A percentile compares a stretch with the other conserved stretches of the same genome.
Conservation (phyloP, 2,888 invertebrate species). For the Caenorhabditis panamensis region DNA sequence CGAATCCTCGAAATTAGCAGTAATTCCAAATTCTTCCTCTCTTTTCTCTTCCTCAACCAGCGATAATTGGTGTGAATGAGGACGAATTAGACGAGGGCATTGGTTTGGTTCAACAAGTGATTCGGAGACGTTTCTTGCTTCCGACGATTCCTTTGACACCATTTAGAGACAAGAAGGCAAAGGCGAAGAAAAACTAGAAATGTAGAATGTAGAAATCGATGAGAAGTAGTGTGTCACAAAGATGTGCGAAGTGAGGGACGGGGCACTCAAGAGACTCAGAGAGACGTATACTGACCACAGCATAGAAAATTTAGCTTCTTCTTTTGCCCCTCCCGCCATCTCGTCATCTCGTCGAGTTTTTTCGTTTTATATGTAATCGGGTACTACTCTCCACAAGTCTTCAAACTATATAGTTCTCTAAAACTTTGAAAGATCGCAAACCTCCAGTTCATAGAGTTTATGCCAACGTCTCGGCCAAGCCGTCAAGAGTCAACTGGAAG, state of each 20-base stretch:
- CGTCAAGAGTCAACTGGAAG: conserved; percentile 1
- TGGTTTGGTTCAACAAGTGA: conserved; percentile 14
- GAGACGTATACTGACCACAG: conserved; percentile 45
- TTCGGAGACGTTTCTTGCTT: conserved; percentile 11
- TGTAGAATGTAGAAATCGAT: conserved; percentile 43
- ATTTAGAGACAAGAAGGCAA: conserved; percentile 6
- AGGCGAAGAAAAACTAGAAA: conserved; percentile 38
- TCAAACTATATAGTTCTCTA: too few relatives aligned
- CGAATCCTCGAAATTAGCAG: conserved; percentile 25
- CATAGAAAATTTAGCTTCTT: conserved; percentile 50
- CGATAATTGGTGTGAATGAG: conserved; percentile 32
- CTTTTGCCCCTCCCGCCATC: conserved; percentile 27
- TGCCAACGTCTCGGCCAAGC: neutral
- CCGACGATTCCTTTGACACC: conserved; percentile 40
- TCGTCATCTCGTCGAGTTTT: conserved; percentile 11
- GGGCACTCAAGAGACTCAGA: conserved; percentile 57
- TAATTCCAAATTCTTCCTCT: conserved; percentile 5
- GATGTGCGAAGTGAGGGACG: conserved; percentile 57
- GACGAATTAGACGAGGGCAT: conserved; percentile 4
- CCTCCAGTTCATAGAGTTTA: neutral
- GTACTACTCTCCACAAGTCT: neutral
- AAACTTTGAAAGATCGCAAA: too few relatives aligned
- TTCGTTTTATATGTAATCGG: conserved; percentile 26
- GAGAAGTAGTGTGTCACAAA: conserved; percentile 60
- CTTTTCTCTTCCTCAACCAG: neutral